Percentiles rank a stretch among this genome's conserved stretches.
phyloP scores from a whole-genome alignment of 2,888 invertebrate species.

The Eurois occulta region DNA sequence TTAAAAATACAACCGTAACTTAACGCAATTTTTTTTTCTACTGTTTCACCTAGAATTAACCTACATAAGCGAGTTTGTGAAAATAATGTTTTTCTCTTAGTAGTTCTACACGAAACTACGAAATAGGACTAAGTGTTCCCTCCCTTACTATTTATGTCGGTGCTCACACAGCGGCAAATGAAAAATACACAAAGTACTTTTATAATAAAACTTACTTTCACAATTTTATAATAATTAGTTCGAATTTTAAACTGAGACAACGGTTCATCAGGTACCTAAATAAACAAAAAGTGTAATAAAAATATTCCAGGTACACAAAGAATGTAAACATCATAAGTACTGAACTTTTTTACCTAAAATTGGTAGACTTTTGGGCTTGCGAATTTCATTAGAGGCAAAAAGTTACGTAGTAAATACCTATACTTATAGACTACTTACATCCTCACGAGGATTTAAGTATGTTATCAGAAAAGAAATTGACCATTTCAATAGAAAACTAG shows the following conservation, averaged over 20 bases:
- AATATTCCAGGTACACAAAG: constrained; percentile 22
- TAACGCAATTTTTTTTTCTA: not conserved
- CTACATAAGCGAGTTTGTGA: constrained; percentile 10
- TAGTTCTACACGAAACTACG: not conserved
- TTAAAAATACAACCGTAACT: not conserved
- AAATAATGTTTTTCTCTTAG: constrained; percentile 4
- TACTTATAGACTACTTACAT: not conserved
- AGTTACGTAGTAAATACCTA: constrained; percentile 2
- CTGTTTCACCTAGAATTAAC: not conserved
- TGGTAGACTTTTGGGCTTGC: constrained; percentile 3
- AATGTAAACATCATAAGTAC: constrained; percentile 2
- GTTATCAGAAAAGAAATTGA: not conserved
- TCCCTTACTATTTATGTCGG: constrained; percentile 1
- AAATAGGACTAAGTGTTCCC: not conserved
- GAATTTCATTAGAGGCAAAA: constrained; percentile 28
- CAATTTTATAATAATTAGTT: not conserved
- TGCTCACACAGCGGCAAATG: constrained; percentile 5
- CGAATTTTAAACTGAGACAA: not conserved
- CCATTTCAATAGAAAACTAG: not conserved
- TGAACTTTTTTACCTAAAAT: constrained; percentile 11
- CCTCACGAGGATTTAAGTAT: not conserved
- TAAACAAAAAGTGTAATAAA: constrained; percentile 21
- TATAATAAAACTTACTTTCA: not conserved
- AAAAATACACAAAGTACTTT: constrained; percentile 13
- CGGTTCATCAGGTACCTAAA: not conserved